Base-by-base conservation (phyloP, 2,888 invertebrate species). In the Gryllus longicercus region DNA sequence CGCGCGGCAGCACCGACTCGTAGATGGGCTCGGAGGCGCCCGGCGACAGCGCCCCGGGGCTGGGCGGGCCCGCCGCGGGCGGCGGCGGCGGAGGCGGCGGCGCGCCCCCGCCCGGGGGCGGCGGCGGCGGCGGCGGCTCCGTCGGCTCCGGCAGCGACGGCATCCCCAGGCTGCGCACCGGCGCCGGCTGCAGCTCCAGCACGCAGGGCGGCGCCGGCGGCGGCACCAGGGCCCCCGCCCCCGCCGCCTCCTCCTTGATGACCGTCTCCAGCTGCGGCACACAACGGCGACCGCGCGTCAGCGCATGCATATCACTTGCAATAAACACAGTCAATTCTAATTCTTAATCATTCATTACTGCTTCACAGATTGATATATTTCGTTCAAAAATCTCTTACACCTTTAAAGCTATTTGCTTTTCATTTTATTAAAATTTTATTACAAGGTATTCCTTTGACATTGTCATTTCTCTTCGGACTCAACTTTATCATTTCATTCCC, bases 1-100 rank as follows among this genome's bases (percentile, higher is more conserved):
- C 92, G 11, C 94, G 88, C 2, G 94, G 94, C 83, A 94, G 89
- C 11, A 96, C 94, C 0, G 95, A 92, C 86, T 96, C 96, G 86
- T 96, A 96, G 83, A 96, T 96, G 0, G 95, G 96, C 81, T 88
- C 88, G 80, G 89, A 88, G 81, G 83, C 51, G 83, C 85, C 14
- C 84, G 89, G 86, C 78, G 88, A 88, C 88, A 84, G 84, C 81
- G 14, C 91, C 91, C 5, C 91, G 92, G 1, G 93, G 93, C 2
- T 93, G 93, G 8, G 93, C 93, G 0, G 93, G 93, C 81, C 91
- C 93, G 1, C 92, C 93, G 0, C 95, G 95, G 94, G 95, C 0
- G 95, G 95, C 75, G 94, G 87, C 79, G 92, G 91, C 2, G 92
- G 91, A 25, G 90, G 88, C 2, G 91, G 90, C 82, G 90, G 86